A percentile compares a stretch with the other conserved stretches of the same genome.
Evolutionary conservation across 2,888 invertebrate genomes (phyloP).

Genomic region (Watsonalla binaria): DNA sequence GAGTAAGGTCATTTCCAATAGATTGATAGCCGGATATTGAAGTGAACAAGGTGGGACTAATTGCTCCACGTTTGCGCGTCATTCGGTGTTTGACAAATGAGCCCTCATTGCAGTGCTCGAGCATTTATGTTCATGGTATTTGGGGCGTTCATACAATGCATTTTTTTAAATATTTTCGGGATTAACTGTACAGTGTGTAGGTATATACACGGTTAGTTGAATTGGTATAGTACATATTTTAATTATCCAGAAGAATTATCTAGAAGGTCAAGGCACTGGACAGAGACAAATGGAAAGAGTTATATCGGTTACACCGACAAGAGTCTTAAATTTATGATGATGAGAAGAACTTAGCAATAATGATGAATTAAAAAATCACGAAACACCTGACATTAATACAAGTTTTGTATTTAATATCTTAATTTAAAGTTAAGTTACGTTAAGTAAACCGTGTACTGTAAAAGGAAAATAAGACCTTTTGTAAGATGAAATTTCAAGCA

Average conservation of each 20-base stretch:
- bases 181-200: neutral
- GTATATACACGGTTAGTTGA: neutral
- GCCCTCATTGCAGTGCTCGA: conserved; percentile 14
- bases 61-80: conserved; percentile 20
- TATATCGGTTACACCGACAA: too few relatives aligned
- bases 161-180: neutral
- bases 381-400: too few relatives aligned
- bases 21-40: conserved; percentile 29
- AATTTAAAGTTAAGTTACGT: neutral
- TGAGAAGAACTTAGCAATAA: too few relatives aligned
- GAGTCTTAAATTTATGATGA: too few relatives aligned
- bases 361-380: too few relatives aligned
- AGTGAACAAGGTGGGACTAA: conserved; percentile 27
- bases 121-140: conserved; percentile 6
- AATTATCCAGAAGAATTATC: too few relatives aligned
- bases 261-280: too few relatives aligned
- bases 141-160: too few relatives aligned
- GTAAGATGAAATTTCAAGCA: conserved; percentile 32
- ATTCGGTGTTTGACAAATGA: conserved; percentile 29
- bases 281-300: too few relatives aligned
- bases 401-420: too few relatives aligned
- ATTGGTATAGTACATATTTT: too few relatives aligned
- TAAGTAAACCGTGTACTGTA: neutral
- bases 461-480: conserved; percentile 18
- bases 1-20: conserved; percentile 12